Percentiles rank a stretch among this genome's conserved stretches.
phyloP scores from a whole-genome alignment of 2,113 vertebrate genomes.

The Empidonax traillii region DNA sequence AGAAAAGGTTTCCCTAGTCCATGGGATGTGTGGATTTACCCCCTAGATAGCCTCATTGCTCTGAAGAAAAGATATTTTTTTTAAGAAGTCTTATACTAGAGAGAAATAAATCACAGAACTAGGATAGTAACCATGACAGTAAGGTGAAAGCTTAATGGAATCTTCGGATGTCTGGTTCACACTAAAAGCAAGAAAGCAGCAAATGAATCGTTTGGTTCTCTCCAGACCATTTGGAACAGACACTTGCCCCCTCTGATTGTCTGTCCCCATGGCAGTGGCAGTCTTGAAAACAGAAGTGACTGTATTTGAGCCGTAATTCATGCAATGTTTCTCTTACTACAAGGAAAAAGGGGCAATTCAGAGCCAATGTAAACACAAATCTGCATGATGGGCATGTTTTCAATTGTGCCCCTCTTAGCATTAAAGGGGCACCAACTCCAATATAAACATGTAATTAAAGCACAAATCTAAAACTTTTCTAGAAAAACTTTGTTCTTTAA shows the following conservation, averaged over 20 bases:
- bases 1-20: neutral
- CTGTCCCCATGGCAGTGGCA: constrained; percentile 46
- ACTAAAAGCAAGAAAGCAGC: constrained; percentile 3
- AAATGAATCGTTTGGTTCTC: constrained; percentile 25
- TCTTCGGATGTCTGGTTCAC: neutral
- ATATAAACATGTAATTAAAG: neutral
- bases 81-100: neutral
- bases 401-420: neutral
- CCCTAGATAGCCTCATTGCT: neutral
- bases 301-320: constrained; percentile 6
- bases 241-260: constrained; percentile 1
- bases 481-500: neutral
- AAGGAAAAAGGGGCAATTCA: neutral
- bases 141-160: constrained; percentile 45
- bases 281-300: constrained; percentile 18
- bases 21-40: neutral
- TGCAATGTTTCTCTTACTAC: neutral
- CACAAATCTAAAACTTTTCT: neutral
- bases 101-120: constrained; percentile 25
- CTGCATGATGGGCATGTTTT: neutral
- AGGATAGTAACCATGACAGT: constrained; percentile 43
- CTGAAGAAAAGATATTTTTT: neutral
- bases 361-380: neutral
- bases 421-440: neutral
- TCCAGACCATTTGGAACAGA: constrained; percentile 31